Base-by-base conservation (phyloP, 2,888 invertebrate genomes). In the Trileptium ribeirensis region DNA sequence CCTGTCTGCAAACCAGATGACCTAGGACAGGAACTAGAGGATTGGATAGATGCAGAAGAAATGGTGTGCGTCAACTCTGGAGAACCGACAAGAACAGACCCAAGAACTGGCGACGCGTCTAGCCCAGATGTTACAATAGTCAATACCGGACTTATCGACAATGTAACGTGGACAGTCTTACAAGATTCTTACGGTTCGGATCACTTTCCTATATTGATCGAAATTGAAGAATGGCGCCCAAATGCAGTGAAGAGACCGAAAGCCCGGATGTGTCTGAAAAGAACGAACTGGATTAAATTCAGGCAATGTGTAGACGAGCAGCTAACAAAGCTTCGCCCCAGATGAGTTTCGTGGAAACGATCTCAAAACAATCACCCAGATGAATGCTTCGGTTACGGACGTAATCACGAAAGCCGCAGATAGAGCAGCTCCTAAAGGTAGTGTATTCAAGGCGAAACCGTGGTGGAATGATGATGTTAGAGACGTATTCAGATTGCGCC, bases 71-170 rank as follows among this genome's bases (percentile, higher is more conserved):
- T 51, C 51, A 51, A 51, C 51, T 51, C 51, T 24, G 51, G 51
- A 51, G 51, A 51, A 51, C 51, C 51, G 24, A 51, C 51, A 51
- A 8, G 51, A 51, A 51, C 24, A 8, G 51, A 51, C 51, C 51
- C 51, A 24, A 51, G 51, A 51, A 24, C 51, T 19, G 70, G 70
- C 31, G 70, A 29, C 70, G 8, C 31, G 70, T 70, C 70, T 33
- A 70, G 70, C 70, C 70, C 70, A n/a, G 70, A 70, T 70, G 33
- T 70, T 33, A 70, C 70, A n/a, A 36, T 70, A 36, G 70, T n/a
- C 33, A 36, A 70, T 31, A 29, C 36, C 31, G 31, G 33, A 8
- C 36, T 33, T 36, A 29, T 33, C 8, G 31, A 70, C 70, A 8
- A 29, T 70, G n/a, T 36, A 70, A 33, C 70, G 33, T 70, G 70